phyloP scores from a whole-genome alignment of 2,113 vertebrate genomes.

The Hemibagrus wyckioides region DNA sequence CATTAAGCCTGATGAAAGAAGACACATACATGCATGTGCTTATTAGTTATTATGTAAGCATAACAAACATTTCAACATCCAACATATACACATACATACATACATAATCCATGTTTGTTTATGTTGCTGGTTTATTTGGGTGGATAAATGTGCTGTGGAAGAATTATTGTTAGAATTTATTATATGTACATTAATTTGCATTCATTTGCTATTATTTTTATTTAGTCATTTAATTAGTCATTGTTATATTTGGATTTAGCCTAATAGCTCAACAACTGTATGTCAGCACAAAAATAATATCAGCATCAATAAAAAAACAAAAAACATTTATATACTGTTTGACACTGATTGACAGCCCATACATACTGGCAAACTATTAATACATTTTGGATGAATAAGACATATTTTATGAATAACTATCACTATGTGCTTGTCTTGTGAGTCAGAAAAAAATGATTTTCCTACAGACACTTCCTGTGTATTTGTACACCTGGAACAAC shows the following conservation, averaged over 20 bases:
- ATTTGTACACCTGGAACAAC: not conserved
- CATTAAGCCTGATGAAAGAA: conserved; percentile 40
- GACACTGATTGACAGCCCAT: not conserved
- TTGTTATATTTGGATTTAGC: not conserved
- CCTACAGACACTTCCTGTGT: not conserved
- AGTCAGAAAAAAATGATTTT: not conserved
- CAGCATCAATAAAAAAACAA: not conserved
- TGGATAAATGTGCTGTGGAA: not conserved
- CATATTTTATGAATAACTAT: not conserved
- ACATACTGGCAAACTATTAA: not conserved
- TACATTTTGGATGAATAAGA: not conserved
- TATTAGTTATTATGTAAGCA: not conserved
- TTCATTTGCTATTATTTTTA: not conserved
- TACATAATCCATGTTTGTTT: not conserved
- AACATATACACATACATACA: not conserved
- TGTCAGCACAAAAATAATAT: not conserved
- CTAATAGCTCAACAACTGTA: not conserved
- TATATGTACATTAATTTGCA: not conserved
- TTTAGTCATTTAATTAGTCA: not conserved
- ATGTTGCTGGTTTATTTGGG: not conserved
- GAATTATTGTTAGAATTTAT: not conserved
- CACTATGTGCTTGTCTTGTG: not conserved
- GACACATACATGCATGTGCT: conserved; percentile 14
- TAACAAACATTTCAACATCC: not conserved
- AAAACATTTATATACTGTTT: not conserved